Conservation (phyloP, 2,113 vertebrate genomes). For the Dermatemys mawii region DNA sequence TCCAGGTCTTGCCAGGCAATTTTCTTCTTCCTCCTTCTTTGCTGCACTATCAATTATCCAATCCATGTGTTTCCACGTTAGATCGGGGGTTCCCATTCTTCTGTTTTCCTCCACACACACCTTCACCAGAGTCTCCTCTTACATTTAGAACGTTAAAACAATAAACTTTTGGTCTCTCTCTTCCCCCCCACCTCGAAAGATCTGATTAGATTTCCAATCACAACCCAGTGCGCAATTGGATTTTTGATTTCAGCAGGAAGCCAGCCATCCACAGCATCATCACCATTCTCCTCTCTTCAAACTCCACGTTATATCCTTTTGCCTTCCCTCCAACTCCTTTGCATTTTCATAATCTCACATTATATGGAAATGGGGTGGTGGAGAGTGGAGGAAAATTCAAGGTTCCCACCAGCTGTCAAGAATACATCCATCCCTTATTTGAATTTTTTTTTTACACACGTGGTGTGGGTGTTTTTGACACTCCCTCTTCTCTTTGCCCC, state of each 20-base stretch:
- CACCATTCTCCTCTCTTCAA: constrained; percentile 61
- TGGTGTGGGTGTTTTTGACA: constrained; percentile 47
- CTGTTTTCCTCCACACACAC: neutral
- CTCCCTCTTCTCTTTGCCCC: constrained; percentile 54
- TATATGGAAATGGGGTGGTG: constrained; percentile 64
- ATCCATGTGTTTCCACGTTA: constrained; percentile 58
- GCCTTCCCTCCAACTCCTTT: constrained; percentile 76
- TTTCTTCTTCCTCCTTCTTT: constrained; percentile 58
- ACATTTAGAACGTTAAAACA: constrained; percentile 25
- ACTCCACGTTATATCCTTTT: constrained; percentile 71
- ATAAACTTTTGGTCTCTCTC: constrained; percentile 52
- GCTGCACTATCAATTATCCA: constrained; percentile 71
- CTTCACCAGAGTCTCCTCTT: neutral
- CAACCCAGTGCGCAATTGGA: constrained; percentile 92
- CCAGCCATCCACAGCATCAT: constrained; percentile 68
- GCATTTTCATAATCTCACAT: constrained; percentile 79
- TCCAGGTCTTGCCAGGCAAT: constrained; percentile 71
- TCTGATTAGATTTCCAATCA: constrained; percentile 96
- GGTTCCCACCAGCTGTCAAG: constrained; percentile 78
- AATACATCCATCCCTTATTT: constrained; percentile 65
- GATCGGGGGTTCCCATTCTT: constrained; percentile 66
- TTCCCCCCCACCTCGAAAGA: constrained; percentile 67
- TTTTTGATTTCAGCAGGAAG: constrained; percentile 76
- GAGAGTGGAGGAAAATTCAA: constrained; percentile 65
- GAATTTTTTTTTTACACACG: constrained; percentile 41